These are phyloP conservation scores for Chirona hameri DNA, from an alignment of 2,888 invertebrate species.

Conservation along the genomic window DNA sequence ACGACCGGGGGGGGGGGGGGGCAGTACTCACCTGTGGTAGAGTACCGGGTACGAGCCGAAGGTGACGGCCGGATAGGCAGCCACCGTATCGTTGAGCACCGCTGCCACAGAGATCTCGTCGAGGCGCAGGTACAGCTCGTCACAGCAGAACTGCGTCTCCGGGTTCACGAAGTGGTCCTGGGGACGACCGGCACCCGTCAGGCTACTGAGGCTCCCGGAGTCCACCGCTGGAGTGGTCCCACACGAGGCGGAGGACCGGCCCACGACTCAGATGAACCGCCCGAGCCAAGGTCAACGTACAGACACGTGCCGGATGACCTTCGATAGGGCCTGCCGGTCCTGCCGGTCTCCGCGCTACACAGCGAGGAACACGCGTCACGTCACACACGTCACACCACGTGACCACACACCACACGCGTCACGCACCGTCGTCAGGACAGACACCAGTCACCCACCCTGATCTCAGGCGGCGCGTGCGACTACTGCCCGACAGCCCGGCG, in stretches of 20 bases:
- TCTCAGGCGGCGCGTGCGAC: too few relatives aligned
- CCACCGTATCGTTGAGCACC: constrained; percentile 50
- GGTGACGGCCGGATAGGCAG: constrained; percentile 51
- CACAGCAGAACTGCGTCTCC: not conserved
- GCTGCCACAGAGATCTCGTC: constrained; percentile 47
- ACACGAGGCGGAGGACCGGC: not conserved
- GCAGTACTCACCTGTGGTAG: constrained; percentile 36
- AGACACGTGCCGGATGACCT: not conserved
- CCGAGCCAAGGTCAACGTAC: not conserved
- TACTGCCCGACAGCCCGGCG: too few relatives aligned
- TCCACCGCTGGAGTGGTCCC: not conserved
- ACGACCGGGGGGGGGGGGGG: too few relatives aligned
- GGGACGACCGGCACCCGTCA: not conserved
- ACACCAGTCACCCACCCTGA: too few relatives aligned
- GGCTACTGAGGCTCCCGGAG: not conserved
- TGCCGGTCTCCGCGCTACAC: not conserved
- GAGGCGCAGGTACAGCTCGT: constrained; percentile 34
- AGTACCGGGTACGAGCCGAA: constrained; percentile 59
- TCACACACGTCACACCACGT: too few relatives aligned
- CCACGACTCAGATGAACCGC: not conserved
- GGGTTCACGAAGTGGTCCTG: constrained; percentile 10
- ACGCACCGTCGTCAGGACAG: too few relatives aligned
- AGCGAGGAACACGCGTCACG: too few relatives aligned
- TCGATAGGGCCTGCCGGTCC: not conserved
- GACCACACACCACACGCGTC: too few relatives aligned